Evolutionary conservation across 35 echinoderm and acorn worm genomes (phyloP).

Genomic region (Lytechinus variegatus): DNA sequence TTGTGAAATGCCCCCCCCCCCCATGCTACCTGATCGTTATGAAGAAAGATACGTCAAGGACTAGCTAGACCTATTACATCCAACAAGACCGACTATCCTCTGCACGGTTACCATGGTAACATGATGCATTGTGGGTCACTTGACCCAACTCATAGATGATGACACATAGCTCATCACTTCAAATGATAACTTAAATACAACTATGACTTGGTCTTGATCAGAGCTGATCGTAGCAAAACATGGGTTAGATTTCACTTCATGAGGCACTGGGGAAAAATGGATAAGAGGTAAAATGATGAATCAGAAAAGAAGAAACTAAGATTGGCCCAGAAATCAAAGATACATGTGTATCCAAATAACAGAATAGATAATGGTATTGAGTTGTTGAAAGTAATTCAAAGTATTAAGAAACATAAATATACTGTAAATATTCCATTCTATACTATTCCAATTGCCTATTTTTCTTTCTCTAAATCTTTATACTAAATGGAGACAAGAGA

Average conservation of each 20-base stretch:
- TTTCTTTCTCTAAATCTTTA: too few species aligned
- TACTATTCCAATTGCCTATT: too few species aligned
- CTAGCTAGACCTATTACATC: background rate
- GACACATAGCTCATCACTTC: background rate
- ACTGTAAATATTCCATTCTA: too few species aligned
- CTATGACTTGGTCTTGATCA: background rate
- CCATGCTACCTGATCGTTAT: background rate
- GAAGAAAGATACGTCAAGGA: background rate
- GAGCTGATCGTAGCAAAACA: background rate
- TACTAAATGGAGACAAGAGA: too few species aligned
- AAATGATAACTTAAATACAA: background rate
- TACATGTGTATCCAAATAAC: too few species aligned
- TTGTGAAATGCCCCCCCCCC: background rate
- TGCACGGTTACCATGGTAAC: background rate
- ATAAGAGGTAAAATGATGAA: background rate
- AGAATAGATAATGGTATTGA: too few species aligned
- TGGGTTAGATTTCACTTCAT: background rate
- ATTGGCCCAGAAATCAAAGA: background rate
- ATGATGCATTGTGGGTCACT: conserved; percentile 17
- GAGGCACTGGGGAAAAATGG: background rate
- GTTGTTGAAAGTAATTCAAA: too few species aligned
- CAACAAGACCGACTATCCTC: background rate
- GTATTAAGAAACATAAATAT: too few species aligned
- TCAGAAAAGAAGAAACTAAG: background rate
- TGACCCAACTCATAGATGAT: background rate